Conservation (phyloP, 64 coral and sea anemone species). For the Actinia equina region DNA sequence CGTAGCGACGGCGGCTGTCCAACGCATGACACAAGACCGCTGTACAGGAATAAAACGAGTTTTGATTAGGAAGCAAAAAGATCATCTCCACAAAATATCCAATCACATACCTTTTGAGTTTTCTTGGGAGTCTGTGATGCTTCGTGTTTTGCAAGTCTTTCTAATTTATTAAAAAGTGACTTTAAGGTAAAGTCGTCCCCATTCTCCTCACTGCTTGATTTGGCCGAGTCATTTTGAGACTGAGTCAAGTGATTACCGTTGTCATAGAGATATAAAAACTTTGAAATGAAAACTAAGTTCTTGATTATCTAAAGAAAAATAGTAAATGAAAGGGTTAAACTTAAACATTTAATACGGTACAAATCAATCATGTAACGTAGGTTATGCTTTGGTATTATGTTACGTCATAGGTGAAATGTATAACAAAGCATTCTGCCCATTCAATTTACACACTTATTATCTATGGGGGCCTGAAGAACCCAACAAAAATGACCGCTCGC, state of each 20-base stretch:
- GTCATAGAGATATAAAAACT: constrained; percentile 29
- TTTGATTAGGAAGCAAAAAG: no score
- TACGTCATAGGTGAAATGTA: no score
- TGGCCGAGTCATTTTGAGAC: constrained; percentile 2
- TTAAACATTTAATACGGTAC: no score
- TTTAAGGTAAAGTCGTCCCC: constrained; percentile 24
- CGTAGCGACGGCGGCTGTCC: constrained; percentile 73
- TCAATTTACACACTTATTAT: no score
- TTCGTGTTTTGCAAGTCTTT: constrained; percentile 68
- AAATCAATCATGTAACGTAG: no score
- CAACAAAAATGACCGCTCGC: no score
- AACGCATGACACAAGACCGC: constrained; percentile 77
- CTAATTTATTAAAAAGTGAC: constrained; percentile 54
- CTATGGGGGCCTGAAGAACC: no score
- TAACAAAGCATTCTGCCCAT: no score
- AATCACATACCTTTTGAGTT: constrained; percentile 55
- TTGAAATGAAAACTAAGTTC: constrained; percentile 78
- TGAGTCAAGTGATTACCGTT: not conserved
- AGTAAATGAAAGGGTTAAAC: not conserved
- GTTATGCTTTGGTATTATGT: no score
- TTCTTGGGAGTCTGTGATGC: constrained; percentile 73
- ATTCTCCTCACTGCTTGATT: not conserved
- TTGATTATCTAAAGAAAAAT: constrained; percentile 61
- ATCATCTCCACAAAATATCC: not conserved
- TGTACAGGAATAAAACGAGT: constrained; percentile 7